Conservation (phyloP, 2,113 vertebrate species). For the Apaloderma vittatum region DNA sequence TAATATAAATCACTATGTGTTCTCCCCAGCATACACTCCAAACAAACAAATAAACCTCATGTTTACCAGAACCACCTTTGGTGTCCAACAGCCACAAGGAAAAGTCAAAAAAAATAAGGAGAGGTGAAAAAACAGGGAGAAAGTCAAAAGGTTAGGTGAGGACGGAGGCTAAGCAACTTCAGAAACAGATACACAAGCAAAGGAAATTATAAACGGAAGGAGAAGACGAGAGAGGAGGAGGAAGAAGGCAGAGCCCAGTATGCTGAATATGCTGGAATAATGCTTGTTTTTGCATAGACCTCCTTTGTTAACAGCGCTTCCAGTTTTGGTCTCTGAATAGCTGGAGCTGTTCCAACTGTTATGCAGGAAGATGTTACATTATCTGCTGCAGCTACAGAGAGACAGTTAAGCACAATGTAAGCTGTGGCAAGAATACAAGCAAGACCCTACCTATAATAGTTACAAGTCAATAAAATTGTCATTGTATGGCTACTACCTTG, state of each 20-base stretch:
- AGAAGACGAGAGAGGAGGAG: not conserved
- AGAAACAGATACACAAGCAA: conserved; percentile 7
- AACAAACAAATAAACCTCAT: not conserved
- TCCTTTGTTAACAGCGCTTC: conserved; percentile 40
- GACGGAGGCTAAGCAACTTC: not conserved
- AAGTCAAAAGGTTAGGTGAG: conserved; percentile 37
- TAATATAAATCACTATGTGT: not conserved
- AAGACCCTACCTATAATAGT: not conserved
- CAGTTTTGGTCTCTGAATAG: conserved; percentile 45
- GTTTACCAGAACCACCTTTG: not conserved
- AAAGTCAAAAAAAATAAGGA: not conserved
- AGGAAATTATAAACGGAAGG: conserved; percentile 36
- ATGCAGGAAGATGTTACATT: not conserved
- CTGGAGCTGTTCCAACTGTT: conserved; percentile 50
- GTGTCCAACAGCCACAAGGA: not conserved
- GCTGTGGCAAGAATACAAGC: not conserved
- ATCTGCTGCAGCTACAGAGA: conserved; percentile 46
- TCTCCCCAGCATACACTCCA: not conserved
- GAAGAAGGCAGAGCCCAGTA: not conserved
- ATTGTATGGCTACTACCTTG: conserved; percentile 7
- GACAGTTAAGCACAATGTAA: not conserved
- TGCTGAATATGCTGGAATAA: conserved; percentile 30
- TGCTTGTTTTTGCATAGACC: conserved; percentile 6
- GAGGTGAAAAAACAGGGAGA: not conserved
- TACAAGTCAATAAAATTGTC: not conserved